These are phyloP conservation scores for Drosophila leontia DNA, from an alignment of 1,140 invertebrate species.

Conservation along the genomic window DNA sequence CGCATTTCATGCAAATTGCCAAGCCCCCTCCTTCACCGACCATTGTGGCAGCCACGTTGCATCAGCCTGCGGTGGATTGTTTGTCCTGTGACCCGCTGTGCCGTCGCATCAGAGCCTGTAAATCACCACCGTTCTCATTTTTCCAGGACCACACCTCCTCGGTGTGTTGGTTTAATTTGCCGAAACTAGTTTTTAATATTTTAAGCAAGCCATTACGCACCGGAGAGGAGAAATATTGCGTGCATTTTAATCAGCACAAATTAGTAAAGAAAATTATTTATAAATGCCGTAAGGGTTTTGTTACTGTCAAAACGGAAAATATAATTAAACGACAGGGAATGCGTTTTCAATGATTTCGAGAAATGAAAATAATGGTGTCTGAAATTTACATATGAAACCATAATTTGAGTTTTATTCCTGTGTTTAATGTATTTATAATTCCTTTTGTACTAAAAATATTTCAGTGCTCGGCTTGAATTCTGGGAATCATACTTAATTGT, in stretches of 20 bases:
- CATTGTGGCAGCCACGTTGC: conserved; percentile 15
- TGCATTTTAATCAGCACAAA: conserved; percentile 1
- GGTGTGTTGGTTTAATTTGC: conserved; percentile 2
- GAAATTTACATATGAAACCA: too few species aligned
- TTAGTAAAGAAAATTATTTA: neutral
- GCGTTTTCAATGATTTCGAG: neutral
- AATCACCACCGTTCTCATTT: neutral
- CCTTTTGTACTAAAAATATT: neutral
- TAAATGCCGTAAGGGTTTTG: neutral
- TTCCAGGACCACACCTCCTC: neutral
- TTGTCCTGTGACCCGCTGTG: conserved; percentile 5
- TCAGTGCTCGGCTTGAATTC: neutral
- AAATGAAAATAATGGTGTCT: neutral
- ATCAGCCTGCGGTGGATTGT: conserved; percentile 11
- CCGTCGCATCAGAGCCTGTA: neutral
- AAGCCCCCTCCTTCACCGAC: neutral
- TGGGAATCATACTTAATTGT: neutral
- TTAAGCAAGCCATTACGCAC: neutral
- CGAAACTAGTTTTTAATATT: conserved; percentile 17
- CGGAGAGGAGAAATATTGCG: neutral
- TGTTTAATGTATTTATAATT: too few species aligned
- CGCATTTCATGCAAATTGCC: conserved; percentile 20
- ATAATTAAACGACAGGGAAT: neutral
- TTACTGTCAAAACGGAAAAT: neutral
- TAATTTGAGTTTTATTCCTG: neutral